Evolutionary conservation across 2,797 vertebrate genomes (phyloP), one percentile per base, ranked within the genome.

Genomic region (Halcyon badia): DNA sequence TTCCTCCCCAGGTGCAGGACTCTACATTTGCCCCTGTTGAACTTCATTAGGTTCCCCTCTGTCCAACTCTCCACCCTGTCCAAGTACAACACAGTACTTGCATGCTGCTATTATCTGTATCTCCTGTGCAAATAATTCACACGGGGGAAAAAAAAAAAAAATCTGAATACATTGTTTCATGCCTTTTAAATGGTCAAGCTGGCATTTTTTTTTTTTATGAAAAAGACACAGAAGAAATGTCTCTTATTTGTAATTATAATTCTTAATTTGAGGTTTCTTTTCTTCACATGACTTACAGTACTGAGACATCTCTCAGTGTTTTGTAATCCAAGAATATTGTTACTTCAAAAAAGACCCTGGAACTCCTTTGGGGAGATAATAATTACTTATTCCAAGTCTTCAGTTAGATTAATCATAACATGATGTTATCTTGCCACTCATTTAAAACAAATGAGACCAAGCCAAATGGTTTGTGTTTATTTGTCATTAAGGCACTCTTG

Each of bases 381-480:
- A 90, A 85, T 94, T 78, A 72, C n/a, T 85, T 75, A 65, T 56
- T 84, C 54, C n/a, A 89, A 93, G 89, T 90, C 75, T 87, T 95
- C 77, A 65, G 33, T 87, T 93, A 77, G 19, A 71, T 71, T 80
- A 28, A 77, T 85, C 57, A 58, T 75, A 91, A 65, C 41, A 71
- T 48, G 13, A 31, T 51, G 17, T 80, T 95, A 58, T 85, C 70
- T 83, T 83, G 37, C 85, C 81, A 75, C 54, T 89, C 39, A 0
- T 69, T 77, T 83, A 80, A 87, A 97, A 84, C 33, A 75, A 90
- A 93, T 21, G 61, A 95, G 64, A 71, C 26, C 21, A 87, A 92
- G 33, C 11, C 61, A 82, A 89, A 56, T 82, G 51, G 6, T 81
- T 87, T 76, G 33, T 60, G 18, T 87, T 94, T 88, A 39, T 85